Evolutionary conservation across 2,888 invertebrate species (phyloP).

Genomic region (Hedychridium roseum): DNA sequence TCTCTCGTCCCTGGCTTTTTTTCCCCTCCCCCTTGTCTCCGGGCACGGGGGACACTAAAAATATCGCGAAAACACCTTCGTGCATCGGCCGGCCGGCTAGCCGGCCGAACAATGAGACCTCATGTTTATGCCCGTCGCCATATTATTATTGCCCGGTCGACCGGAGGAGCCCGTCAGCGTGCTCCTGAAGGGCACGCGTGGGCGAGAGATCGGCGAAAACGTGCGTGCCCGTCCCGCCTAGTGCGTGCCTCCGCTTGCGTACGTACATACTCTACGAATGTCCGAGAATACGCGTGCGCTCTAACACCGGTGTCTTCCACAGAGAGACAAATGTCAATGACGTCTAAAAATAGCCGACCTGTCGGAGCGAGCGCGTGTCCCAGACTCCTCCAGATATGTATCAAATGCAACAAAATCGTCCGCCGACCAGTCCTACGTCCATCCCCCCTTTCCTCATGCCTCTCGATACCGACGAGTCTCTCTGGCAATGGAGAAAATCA

Average conservation of each 20-base stretch:
- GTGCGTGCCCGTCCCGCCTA: conserved; percentile 14
- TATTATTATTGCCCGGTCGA: conserved; percentile 44
- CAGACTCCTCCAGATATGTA: not conserved
- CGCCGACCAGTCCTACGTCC: too few relatives aligned
- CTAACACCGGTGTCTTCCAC: not conserved
- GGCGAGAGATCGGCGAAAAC: conserved; percentile 28
- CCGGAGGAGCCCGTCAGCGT: conserved; percentile 32
- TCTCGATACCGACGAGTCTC: not conserved
- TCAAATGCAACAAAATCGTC: not conserved
- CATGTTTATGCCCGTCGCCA: conserved; percentile 26
- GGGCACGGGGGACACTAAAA: conserved; percentile 28
- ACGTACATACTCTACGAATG: not conserved
- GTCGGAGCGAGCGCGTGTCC: not conserved
- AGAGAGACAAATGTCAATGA: conserved; percentile 58
- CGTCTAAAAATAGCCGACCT: conserved; percentile 47
- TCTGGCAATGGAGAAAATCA: too few relatives aligned
- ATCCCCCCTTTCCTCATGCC: too few relatives aligned
- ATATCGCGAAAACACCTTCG: conserved; percentile 30
- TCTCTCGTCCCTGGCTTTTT: conserved; percentile 2
- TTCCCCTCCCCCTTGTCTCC: not conserved
- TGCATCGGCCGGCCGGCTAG: conserved; percentile 13
- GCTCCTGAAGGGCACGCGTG: conserved; percentile 46
- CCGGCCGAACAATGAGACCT: conserved; percentile 38
- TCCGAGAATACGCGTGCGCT: not conserved
- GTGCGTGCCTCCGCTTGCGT: conserved; percentile 22